Conservation (phyloP, 2,797 vertebrate genomes). For the Sebastes matsubarae region DNA sequence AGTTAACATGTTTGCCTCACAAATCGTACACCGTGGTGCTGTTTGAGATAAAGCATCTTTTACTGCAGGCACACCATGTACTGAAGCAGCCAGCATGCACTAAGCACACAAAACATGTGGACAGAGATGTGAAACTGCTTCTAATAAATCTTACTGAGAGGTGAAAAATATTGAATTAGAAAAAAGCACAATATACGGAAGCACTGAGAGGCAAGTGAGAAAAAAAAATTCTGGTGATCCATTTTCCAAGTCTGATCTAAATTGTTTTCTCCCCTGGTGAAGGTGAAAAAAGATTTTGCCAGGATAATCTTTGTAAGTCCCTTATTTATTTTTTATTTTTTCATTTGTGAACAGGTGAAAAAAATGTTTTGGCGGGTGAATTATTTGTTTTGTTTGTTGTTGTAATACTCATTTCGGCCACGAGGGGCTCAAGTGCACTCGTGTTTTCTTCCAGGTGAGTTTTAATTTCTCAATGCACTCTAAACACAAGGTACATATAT, state of each 20-base stretch:
- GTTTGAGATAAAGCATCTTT: constrained; percentile 5
- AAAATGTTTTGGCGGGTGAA: too few species aligned
- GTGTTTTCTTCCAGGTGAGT: background rate
- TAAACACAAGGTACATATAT: too few species aligned
- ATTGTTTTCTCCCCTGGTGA: background rate
- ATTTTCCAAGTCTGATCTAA: background rate
- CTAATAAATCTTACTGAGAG: background rate
- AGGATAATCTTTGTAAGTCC: background rate
- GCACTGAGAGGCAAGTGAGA: background rate
- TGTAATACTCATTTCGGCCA: background rate
- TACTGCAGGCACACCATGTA: background rate
- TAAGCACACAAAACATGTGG: background rate
- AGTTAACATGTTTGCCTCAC: background rate
- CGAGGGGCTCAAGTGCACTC: background rate
- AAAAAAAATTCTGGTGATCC: background rate
- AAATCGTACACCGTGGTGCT: background rate
- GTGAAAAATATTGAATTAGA: background rate
- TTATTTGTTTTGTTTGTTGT: background rate
- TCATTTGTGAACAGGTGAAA: background rate
- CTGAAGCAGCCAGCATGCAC: background rate
- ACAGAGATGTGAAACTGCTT: background rate
- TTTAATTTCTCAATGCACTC: background rate
- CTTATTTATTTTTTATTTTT: background rate
- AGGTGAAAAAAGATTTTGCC: background rate
- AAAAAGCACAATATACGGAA: background rate